Evolutionary conservation across 1,140 invertebrate species (phyloP).

Genomic region (Himalopsyche phryganea): DNA sequence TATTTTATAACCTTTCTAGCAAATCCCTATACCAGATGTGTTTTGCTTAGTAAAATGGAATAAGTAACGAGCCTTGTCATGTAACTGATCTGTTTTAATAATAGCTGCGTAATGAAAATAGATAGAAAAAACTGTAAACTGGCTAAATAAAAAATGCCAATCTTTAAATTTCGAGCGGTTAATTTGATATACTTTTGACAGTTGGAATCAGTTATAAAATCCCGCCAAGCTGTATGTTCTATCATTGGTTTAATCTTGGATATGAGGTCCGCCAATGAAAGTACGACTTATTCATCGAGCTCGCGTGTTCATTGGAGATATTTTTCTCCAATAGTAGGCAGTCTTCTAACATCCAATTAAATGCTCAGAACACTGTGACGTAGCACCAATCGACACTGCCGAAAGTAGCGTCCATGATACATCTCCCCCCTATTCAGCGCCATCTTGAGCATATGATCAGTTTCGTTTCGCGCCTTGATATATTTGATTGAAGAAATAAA

Average conservation of each 20-base stretch:
- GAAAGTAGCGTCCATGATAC: conserved; percentile 31
- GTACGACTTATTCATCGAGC: too few species aligned
- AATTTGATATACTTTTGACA: too few species aligned
- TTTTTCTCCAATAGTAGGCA: neutral
- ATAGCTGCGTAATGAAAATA: too few species aligned
- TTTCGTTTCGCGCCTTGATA: conserved; percentile 12
- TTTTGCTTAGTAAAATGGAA: too few species aligned
- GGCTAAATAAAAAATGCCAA: too few species aligned
- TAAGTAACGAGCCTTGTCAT: too few species aligned
- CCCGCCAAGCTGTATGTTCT: neutral
- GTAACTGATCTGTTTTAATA: too few species aligned
- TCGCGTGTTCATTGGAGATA: too few species aligned
- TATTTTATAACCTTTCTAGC: too few species aligned
- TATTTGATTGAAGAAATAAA: conserved; percentile 14
- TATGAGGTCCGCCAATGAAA: conserved; percentile 29
- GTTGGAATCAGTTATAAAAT: neutral
- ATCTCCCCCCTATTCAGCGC: conserved; percentile 22
- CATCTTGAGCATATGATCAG: conserved; percentile 29
- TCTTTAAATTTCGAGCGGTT: too few species aligned
- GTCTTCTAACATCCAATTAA: conserved; percentile 12
- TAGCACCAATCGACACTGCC: conserved; percentile 18
- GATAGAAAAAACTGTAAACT: too few species aligned
- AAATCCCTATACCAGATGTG: too few species aligned
- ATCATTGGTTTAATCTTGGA: conserved; percentile 39
- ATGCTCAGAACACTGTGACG: conserved; percentile 8